Percentiles rank a stretch among this genome's conserved stretches.
Conservation (phyloP, 2,797 vertebrate genomes). For the Xiphophorus birchmanni region DNA sequence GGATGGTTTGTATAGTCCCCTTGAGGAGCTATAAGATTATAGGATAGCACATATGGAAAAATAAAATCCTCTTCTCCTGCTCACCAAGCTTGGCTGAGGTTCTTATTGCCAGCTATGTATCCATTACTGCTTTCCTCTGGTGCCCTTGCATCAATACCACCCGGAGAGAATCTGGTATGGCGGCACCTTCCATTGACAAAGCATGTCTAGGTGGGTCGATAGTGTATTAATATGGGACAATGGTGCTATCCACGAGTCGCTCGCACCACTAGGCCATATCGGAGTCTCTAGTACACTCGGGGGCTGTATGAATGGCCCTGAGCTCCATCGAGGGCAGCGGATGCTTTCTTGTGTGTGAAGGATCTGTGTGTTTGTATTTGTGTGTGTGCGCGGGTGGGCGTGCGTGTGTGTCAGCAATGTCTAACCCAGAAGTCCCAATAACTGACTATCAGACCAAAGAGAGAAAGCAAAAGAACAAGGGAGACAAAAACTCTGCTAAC, state of each 20-base stretch:
- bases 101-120: constrained; percentile 77
- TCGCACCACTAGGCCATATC: constrained; percentile 74
- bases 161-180: constrained; percentile 73
- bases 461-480: constrained; percentile 35
- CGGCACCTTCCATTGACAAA: constrained; percentile 80
- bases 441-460: constrained; percentile 70
- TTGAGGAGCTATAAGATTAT: constrained; percentile 73
- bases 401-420: constrained; percentile 36
- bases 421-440: constrained; percentile 70
- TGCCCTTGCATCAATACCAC: constrained; percentile 78
- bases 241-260: constrained; percentile 73
- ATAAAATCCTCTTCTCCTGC: constrained; percentile 56
- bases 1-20: constrained; percentile 68
- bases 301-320: constrained; percentile 74
- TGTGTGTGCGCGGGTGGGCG: rapidly evolving
- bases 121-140: constrained; percentile 82
- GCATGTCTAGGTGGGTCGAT: constrained; percentile 82
- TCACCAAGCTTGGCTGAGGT: constrained; percentile 66
- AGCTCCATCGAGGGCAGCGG: constrained; percentile 63
- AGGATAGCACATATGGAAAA: constrained; percentile 38
- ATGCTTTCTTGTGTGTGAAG: constrained; percentile 46
- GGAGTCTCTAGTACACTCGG: constrained; percentile 70
- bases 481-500: constrained; percentile 56
- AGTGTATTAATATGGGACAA: constrained; percentile 85
- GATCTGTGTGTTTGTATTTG: neutral